These are phyloP conservation scores for Pterostichus madidus DNA, from an alignment of 2,888 invertebrate genomes.

Conservation along the genomic window DNA sequence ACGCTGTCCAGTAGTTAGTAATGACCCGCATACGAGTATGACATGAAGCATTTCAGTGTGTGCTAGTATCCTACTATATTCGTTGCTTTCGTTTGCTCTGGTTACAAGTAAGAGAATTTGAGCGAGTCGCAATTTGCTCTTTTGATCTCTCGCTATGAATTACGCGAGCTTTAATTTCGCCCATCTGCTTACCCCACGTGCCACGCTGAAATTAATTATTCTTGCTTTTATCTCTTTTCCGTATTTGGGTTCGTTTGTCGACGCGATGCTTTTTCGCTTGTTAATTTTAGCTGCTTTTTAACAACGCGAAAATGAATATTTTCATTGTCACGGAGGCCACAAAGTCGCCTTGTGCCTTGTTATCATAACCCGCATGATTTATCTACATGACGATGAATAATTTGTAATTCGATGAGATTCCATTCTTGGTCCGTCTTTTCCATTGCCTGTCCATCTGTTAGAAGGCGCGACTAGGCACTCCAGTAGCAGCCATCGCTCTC, in stretches of 20 bases:
- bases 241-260: slow-evolving; percentile 64
- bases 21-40: slow-evolving; percentile 15
- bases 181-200: slow-evolving; percentile 66
- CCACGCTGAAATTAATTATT: slow-evolving; percentile 65
- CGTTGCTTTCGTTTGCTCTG: slow-evolving; percentile 13
- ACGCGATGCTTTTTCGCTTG: slow-evolving; percentile 63
- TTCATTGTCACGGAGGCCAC: slow-evolving; percentile 55
- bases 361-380: slow-evolving; percentile 44
- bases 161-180: slow-evolving; percentile 64
- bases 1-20: not conserved
- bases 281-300: slow-evolving; percentile 64
- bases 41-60: not conserved
- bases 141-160: slow-evolving; percentile 66
- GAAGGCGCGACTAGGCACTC: not conserved
- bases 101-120: slow-evolving; percentile 63
- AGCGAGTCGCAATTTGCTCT: slow-evolving; percentile 63
- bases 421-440: slow-evolving; percentile 27
- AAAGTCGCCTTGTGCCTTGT: slow-evolving; percentile 48
- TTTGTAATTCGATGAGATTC: slow-evolving; percentile 43
- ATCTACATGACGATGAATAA: slow-evolving; percentile 55
- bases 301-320: slow-evolving; percentile 61
- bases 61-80: not conserved
- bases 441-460: slow-evolving; percentile 22
- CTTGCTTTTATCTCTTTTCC: slow-evolving; percentile 66
- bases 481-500: slow-evolving; percentile 9